These are phyloP conservation scores for Drosophila parthenogenetica DNA, from an alignment of 2,888 invertebrate genomes.

Conservation along the genomic window DNA sequence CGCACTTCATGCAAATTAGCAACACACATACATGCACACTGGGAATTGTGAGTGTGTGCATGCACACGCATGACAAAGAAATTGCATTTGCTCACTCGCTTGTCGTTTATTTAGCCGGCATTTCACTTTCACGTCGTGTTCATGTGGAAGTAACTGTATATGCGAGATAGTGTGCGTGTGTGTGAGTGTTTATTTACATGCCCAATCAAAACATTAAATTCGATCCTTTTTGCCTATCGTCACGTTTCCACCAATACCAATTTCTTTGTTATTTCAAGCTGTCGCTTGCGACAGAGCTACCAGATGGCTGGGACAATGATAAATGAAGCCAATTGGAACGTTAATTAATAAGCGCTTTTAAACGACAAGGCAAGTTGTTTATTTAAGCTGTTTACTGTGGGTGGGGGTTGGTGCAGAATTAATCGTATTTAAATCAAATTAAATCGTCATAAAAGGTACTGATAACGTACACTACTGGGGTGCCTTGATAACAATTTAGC, in stretches of 20 bases:
- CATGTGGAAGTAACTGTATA: neutral
- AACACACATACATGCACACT: conserved; percentile 13
- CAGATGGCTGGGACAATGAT: conserved; percentile 2
- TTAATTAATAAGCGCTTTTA: conserved; percentile 26
- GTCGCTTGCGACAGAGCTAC: neutral
- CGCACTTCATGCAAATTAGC: conserved; percentile 26
- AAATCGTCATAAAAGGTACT: conserved; percentile 10
- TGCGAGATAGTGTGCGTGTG: neutral
- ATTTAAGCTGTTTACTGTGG: conserved; percentile 7
- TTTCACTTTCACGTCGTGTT: conserved; percentile 43
- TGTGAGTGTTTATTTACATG: neutral
- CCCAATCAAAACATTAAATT: conserved; percentile 29
- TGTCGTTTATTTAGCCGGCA: conserved; percentile 26
- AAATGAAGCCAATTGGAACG: conserved; percentile 23
- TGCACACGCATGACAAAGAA: conserved; percentile 20
- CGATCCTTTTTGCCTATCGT: conserved; percentile 36
- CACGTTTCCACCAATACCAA: conserved; percentile 30
- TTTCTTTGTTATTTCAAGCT: conserved; percentile 19
- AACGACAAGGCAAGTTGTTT: conserved; percentile 1
- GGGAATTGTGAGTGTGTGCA: neutral
- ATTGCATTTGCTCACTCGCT: conserved; percentile 31
- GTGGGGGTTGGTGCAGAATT: neutral
- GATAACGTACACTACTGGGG: conserved; percentile 21
- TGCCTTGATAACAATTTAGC: conserved; percentile 7
- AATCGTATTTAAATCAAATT: conserved; percentile 35